phyloP scores from a whole-genome alignment of 2,113 vertebrate genomes.

The Willisornis vidua region DNA sequence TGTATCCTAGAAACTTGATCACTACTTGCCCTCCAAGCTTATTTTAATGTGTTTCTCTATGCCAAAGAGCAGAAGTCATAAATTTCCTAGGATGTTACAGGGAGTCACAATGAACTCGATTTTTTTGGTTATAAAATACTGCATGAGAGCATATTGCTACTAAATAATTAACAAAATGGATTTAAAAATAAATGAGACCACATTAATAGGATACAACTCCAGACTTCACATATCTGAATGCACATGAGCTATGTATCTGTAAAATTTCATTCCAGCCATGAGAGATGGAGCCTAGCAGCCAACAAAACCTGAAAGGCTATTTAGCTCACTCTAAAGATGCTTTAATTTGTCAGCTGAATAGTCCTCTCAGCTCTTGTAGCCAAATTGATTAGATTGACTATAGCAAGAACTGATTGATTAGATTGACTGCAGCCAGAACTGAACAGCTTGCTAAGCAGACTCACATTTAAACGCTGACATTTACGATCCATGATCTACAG shows the following conservation, averaged over 20 bases:
- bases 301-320: not conserved
- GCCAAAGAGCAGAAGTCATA: not conserved
- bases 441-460: not conserved
- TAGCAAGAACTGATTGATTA: not conserved
- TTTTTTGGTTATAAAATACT: not conserved
- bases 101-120: not conserved
- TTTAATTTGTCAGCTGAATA: not conserved
- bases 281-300: not conserved
- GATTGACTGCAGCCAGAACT: not conserved
- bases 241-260: accelerated
- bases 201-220: not conserved
- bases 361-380: not conserved
- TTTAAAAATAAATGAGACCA: not conserved
- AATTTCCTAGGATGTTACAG: not conserved
- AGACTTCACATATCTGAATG: not conserved
- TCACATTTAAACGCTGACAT: not conserved
- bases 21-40: not conserved
- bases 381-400: not conserved
- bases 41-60: not conserved
- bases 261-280: not conserved
- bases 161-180: not conserved
- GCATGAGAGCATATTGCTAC: not conserved
- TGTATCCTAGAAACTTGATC: not conserved
- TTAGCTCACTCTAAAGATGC: not conserved
- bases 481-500: not conserved